Evolutionary conservation across 2,797 vertebrate genomes (phyloP).

Genomic region (Platyrinchus mystaceus): DNA sequence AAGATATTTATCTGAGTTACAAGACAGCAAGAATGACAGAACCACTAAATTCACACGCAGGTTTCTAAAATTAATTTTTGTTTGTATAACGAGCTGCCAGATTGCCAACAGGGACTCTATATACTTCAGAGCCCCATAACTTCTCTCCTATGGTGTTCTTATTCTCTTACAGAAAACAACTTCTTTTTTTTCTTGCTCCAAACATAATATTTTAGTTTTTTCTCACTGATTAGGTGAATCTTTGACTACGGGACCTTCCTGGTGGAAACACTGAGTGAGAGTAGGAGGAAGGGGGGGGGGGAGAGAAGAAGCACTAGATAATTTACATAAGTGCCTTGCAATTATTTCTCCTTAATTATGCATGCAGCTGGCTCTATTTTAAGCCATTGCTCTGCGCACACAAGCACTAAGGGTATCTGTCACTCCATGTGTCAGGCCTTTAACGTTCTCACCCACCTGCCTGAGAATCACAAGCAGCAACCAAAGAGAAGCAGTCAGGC

Average conservation of each 20-base stretch:
- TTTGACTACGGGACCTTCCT: background rate
- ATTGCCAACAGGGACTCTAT: background rate
- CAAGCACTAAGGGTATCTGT: slow-evolving; percentile 32
- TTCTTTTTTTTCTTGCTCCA: background rate
- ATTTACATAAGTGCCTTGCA: slow-evolving; percentile 42
- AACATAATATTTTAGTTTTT: background rate
- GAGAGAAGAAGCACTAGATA: background rate
- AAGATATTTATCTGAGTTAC: slow-evolving; percentile 26
- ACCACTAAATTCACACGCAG: background rate
- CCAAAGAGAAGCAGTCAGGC: background rate
- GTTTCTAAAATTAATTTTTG: slow-evolving; percentile 34
- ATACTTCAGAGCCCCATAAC: background rate
- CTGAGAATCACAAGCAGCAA: background rate
- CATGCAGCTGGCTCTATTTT: slow-evolving; percentile 65
- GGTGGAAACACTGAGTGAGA: background rate
- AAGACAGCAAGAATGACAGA: background rate
- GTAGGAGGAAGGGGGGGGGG: fast-evolving
- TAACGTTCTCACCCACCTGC: slow-evolving; percentile 34
- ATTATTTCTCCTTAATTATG: slow-evolving; percentile 64
- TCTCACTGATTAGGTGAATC: background rate
- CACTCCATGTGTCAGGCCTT: slow-evolving; percentile 47
- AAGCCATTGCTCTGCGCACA: slow-evolving; percentile 5
- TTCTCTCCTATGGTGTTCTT: background rate
- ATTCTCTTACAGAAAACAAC: background rate
- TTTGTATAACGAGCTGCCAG: background rate